phyloP scores from a whole-genome alignment of 2,797 vertebrate species.

The Sylvia borin region DNA sequence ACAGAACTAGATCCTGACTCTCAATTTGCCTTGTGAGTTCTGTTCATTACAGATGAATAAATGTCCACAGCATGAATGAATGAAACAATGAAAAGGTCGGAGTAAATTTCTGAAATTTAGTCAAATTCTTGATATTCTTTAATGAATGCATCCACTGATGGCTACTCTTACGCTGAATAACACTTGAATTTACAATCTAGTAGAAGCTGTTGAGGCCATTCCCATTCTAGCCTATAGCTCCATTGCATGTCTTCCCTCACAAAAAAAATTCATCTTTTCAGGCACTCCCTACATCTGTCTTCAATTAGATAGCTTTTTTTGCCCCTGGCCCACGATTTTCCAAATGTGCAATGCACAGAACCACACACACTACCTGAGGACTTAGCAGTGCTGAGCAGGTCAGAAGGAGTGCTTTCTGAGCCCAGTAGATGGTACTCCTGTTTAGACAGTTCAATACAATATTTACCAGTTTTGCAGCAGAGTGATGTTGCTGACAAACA shows the following conservation, averaged over 20 bases:
- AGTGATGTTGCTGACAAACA: neutral
- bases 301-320: neutral
- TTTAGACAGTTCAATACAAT: slow-evolving; percentile 39
- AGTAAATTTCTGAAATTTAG: neutral
- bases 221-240: neutral
- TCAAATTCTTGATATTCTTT: neutral
- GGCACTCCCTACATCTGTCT: neutral
- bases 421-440: slow-evolving; percentile 70
- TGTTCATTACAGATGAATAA: neutral
- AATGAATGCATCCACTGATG: neutral
- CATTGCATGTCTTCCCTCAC: neutral
- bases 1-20: neutral
- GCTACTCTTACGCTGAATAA: neutral
- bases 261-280: neutral
- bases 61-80: neutral
- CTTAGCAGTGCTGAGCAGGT: slow-evolving; percentile 32
- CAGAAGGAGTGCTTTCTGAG: slow-evolving; percentile 54
- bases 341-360: neutral
- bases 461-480: slow-evolving; percentile 13
- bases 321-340: neutral
- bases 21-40: neutral
- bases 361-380: neutral
- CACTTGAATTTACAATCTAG: neutral
- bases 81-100: neutral
- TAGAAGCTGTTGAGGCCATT: neutral